These are phyloP conservation scores for Salticus scenicus DNA, from an alignment of 2,888 invertebrate species.

Conservation along the genomic window DNA sequence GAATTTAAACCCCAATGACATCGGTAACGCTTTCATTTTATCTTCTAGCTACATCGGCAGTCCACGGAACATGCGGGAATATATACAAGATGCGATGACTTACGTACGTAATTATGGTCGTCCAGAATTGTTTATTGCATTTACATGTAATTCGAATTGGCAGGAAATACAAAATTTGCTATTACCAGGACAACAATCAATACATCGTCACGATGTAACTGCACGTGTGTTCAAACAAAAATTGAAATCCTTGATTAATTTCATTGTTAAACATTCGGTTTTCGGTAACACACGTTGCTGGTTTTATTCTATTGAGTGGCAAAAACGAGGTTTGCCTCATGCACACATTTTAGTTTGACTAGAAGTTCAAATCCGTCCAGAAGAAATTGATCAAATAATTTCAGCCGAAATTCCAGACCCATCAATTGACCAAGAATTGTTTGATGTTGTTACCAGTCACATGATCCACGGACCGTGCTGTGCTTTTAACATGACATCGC, in stretches of 20 bases:
- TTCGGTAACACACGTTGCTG: no score
- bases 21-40: slow-evolving; percentile 61
- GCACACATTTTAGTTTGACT: neutral
- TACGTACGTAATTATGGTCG: no score
- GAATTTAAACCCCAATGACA: slow-evolving; percentile 61
- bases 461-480: neutral
- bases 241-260: slow-evolving; percentile 70
- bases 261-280: no score
- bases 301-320: slow-evolving; percentile 71
- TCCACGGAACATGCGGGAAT: slow-evolving; percentile 70
- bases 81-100: slow-evolving; percentile 73
- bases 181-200: no score
- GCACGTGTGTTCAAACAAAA: no score
- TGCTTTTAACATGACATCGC: neutral
- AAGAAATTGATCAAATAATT: neutral
- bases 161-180: no score
- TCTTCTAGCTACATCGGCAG: slow-evolving; percentile 69
- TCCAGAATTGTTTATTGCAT: no score
- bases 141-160: no score
- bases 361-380: neutral
- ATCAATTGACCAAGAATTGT: neutral
- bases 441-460: neutral
- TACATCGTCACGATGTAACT: no score
- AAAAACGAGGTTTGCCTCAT: neutral
- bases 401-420: neutral